Evolutionary conservation across 2,797 vertebrate species (phyloP).

Genomic region (Sardinella longiceps): DNA sequence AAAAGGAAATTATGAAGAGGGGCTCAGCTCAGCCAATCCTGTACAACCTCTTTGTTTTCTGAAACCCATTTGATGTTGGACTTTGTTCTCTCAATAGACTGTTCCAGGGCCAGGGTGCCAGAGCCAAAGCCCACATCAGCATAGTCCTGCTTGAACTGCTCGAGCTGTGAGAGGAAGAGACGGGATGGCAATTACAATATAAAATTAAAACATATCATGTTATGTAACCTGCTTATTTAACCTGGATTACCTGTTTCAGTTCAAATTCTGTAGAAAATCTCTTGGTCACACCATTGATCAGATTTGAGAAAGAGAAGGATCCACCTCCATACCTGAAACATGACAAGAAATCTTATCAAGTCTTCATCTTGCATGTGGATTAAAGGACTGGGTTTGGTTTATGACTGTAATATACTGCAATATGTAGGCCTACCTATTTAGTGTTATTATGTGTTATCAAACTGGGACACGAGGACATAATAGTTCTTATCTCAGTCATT

Average conservation of each 20-base stretch:
- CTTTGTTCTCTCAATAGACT: slow-evolving; percentile 86
- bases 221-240: too few relatives aligned
- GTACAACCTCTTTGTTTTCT: slow-evolving; percentile 71
- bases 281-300: slow-evolving; percentile 81
- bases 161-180: slow-evolving; percentile 71
- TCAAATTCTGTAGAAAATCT: slow-evolving; percentile 85
- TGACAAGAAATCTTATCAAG: too few relatives aligned
- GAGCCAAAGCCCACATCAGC: slow-evolving; percentile 83
- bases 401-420: too few relatives aligned
- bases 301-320: slow-evolving; percentile 90
- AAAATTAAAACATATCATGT: too few relatives aligned
- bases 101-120: slow-evolving; percentile 84
- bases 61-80: slow-evolving; percentile 89
- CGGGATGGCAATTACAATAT: background rate
- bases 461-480: too few relatives aligned
- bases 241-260: slow-evolving; percentile 81
- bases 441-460: too few relatives aligned
- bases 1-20: background rate
- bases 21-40: slow-evolving; percentile 72
- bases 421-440: too few relatives aligned
- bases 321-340: slow-evolving; percentile 83
- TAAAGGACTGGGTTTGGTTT: too few relatives aligned
- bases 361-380: too few relatives aligned
- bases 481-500: too few relatives aligned
- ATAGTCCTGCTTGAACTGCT: slow-evolving; percentile 82